Evolutionary conservation across 2,797 vertebrate species (phyloP), one percentile per base, ranked within the genome.

Genomic region (Trematomus bernacchii): DNA sequence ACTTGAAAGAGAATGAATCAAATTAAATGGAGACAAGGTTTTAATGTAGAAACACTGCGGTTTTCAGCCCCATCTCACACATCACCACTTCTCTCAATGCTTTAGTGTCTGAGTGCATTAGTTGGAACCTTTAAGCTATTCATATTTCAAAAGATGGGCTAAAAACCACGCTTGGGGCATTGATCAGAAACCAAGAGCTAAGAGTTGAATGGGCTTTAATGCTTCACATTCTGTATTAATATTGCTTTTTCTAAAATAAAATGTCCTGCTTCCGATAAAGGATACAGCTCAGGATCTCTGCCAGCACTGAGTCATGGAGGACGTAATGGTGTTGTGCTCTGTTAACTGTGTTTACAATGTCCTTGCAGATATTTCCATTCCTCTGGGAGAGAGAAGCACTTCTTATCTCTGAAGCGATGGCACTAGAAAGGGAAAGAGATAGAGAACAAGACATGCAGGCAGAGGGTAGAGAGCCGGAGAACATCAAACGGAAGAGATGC

Each of bases 401-500:
- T 80, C 81, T 81, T 89, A 92, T 91, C 86, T 85, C 71, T 52
- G 76, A 67, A 84, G 77, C 21, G 27, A 65, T 69, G 71, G 66
- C 71, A 82, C 48, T 53, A 71, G 67, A 60, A 55, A 57, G 73
- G 37, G 73, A 43, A 63, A 69, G 72, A 61, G 66, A 46, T 64
- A 12, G 73, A 55, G 77, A 64, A 21, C 27, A 33, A 60, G 71
- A 78, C 59, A 63, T 58, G 75, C 60, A 73, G 62, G 77, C 79
- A 16, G 63, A 52, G 71, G 63, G 63, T 73, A 76, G 69, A 64
- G 73, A 51, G 59, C 44, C 62, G 69, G 72, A 52, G 57, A 77
- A 89, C 87, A 87, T 91, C 87, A 90, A 89, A 88, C 85, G 84
- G 57, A 73, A 82, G 64, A 48, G 83, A 87, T 84, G 76, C 90